Percentiles rank a stretch among this genome's conserved stretches.
phyloP scores from a whole-genome alignment of 2,888 invertebrate genomes.

The Carabus problematicus region DNA sequence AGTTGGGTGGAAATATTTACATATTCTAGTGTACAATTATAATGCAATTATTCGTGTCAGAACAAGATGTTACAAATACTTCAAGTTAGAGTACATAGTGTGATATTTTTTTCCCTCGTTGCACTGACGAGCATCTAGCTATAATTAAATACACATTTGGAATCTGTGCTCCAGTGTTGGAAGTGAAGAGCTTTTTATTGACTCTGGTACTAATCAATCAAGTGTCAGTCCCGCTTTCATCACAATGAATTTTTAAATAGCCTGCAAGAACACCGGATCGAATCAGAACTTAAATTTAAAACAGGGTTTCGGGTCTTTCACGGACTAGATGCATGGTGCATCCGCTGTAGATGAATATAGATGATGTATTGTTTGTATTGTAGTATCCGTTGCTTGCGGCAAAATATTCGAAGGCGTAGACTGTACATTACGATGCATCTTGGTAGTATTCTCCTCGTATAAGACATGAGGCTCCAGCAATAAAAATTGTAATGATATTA shows the following conservation, averaged over 20 bases:
- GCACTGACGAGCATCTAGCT: neutral
- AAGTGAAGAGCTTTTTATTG: slow-evolving; percentile 40
- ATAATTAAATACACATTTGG: slow-evolving; percentile 38
- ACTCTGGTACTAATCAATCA: slow-evolving; percentile 41
- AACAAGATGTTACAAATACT: no score
- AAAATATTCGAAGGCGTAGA: neutral
- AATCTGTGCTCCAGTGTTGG: slow-evolving; percentile 20
- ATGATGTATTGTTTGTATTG: neutral
- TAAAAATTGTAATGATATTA: no score
- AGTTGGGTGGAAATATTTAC: no score
- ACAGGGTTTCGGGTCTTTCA: slow-evolving; percentile 7
- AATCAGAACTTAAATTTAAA: slow-evolving; percentile 33
- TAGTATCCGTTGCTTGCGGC: neutral
- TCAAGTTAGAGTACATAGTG: no score
- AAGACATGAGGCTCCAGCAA: no score
- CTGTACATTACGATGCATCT: no score
- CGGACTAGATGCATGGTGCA: neutral
- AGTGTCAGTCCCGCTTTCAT: slow-evolving; percentile 33
- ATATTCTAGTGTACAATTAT: no score
- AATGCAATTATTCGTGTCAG: no score
- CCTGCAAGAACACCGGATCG: slow-evolving; percentile 21
- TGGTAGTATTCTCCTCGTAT: no score
- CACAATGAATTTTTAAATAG: slow-evolving; percentile 42
- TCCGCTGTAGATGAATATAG: neutral
- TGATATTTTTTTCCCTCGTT: no score